Base-by-base conservation (phyloP, 2,888 invertebrate genomes). In the Copidosoma aretas region DNA sequence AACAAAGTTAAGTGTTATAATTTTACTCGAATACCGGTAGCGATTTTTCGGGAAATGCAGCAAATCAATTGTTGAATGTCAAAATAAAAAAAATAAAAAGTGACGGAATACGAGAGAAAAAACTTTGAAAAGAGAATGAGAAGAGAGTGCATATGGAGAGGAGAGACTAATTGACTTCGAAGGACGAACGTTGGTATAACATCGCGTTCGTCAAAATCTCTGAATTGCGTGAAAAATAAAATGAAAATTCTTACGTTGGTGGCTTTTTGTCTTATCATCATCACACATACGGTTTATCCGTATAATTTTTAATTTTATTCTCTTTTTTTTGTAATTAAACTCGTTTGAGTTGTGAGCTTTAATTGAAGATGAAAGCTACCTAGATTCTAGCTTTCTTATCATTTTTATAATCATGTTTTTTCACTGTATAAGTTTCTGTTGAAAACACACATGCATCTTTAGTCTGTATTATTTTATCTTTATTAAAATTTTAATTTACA, bases 151-250 rank as follows among this genome's bases (percentile, higher is more conserved):
- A 64, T 61, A 61, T 39, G n/a, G 64, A 68, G 62, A 68, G 65
- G 62, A 70, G 68, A 65, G 63, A 71, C 61, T 69, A 71, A 8
- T 15, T 46, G 12, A 67, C 54, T 63, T 22, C 46, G 52, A 60
- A 51, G 60, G 57, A 3, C 25, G 25, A 63, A 62, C 22, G 19
- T 51, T 12, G 54, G 21, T 64, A 53, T 67, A 10, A 53, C 58
- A 61, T 65, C 54, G 17, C 65, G 59, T 59, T 69, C 52, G 58
- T 41, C 61, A 51, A 52, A 32, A 32, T 32, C 64, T 67, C 39
- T 69, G 67, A 70, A 51, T 63, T 71, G 69, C 67, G 69, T 71
- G 64, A 71, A 71, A 71, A 71, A 71, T 71, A 71, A 69, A 71
- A 58, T 67, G 61, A 69, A 68, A 71, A 71, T 71, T 71, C 71